These are phyloP conservation scores for Leucophora obtusa DNA, from an alignment of 2,888 invertebrate species.

Conservation along the genomic window DNA sequence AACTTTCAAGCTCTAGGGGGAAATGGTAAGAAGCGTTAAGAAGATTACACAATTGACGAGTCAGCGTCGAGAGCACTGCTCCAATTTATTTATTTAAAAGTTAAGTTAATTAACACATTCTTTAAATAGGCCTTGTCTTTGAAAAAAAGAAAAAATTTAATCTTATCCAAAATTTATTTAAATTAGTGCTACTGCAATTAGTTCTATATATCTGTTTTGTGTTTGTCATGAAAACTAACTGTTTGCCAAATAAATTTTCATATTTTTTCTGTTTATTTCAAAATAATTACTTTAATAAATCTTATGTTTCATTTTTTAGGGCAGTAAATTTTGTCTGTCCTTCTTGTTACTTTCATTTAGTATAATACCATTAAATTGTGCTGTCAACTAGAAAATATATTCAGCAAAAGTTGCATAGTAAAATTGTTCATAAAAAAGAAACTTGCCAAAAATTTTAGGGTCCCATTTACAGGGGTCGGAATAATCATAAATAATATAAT, in stretches of 20 bases:
- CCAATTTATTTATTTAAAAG: too few relatives aligned
- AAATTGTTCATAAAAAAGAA: background rate
- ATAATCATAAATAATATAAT: background rate
- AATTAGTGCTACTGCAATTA: background rate
- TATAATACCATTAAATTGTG: conserved; percentile 4
- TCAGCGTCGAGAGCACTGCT: too few relatives aligned
- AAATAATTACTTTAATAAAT: background rate
- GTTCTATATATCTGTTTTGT: background rate
- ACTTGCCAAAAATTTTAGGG: conserved; percentile 17
- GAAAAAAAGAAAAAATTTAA: too few relatives aligned
- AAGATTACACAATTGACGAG: too few relatives aligned
- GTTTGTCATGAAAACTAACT: background rate
- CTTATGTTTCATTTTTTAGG: background rate
- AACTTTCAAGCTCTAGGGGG: too few relatives aligned
- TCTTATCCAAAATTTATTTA: background rate
- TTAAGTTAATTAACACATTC: too few relatives aligned
- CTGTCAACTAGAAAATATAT: conserved; percentile 27
- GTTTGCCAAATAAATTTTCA: background rate
- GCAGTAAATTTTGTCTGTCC: background rate
- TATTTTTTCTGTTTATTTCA: background rate
- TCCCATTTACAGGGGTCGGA: conserved; percentile 10
- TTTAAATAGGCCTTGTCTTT: too few relatives aligned
- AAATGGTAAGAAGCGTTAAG: too few relatives aligned
- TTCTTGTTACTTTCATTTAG: conserved; percentile 18
- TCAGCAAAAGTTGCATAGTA: conserved; percentile 9